Evolutionary conservation across 2,797 vertebrate genomes (phyloP).

Genomic region (Nothura maculosa): DNA sequence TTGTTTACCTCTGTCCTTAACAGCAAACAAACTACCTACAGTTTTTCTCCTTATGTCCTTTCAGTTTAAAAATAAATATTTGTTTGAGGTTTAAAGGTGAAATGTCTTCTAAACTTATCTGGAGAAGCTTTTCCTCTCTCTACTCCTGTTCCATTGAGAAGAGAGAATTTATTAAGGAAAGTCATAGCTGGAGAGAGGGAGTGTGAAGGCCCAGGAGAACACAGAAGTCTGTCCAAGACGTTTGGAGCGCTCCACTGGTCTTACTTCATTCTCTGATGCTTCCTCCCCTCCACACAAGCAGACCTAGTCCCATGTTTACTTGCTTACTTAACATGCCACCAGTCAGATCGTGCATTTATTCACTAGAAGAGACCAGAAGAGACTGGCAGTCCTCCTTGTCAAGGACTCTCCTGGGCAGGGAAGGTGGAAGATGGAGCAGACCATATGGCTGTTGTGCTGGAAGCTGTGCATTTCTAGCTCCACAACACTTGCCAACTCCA

Average conservation of each 20-base stretch:
- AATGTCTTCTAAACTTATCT: not conserved
- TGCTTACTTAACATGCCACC: not conserved
- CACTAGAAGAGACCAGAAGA: not conserved
- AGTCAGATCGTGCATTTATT: not conserved
- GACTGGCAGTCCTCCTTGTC: fast-evolving
- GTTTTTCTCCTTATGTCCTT: too few species aligned
- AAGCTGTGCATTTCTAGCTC: not conserved
- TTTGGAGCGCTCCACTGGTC: not conserved
- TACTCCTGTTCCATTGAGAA: not conserved
- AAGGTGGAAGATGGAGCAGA: not conserved
- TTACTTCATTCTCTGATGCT: not conserved
- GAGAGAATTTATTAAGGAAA: not conserved
- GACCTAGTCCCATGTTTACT: not conserved
- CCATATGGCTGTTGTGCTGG: fast-evolving
- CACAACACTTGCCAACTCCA: not conserved
- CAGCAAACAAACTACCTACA: not conserved
- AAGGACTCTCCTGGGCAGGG: not conserved
- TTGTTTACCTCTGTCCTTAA: not conserved
- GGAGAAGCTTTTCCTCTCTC: not conserved
- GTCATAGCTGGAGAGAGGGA: not conserved
- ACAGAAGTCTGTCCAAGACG: not conserved
- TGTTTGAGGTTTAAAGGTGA: not conserved
- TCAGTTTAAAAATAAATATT: not conserved
- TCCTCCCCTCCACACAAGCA: not conserved
- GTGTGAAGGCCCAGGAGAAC: not conserved